These are phyloP conservation scores for Acropora yongei DNA, from an alignment of 64 coral and sea anemone genomes.

Conservation along the genomic window DNA sequence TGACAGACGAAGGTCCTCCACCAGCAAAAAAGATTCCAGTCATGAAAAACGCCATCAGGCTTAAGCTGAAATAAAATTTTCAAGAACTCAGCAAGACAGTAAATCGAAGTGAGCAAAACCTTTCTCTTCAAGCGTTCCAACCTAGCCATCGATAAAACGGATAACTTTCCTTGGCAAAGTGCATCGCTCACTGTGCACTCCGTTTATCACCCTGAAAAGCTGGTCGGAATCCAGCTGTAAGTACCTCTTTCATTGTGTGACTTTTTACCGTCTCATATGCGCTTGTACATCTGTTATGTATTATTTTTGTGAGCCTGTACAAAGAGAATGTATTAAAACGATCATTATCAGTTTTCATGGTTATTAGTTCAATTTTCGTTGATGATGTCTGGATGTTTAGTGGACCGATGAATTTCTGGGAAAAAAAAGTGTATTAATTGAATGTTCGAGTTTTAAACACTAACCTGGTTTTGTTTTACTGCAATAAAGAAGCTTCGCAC, in stretches of 20 bases:
- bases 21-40: slow-evolving; percentile 43
- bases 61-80: slow-evolving; percentile 38
- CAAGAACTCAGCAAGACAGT: background rate
- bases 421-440: background rate
- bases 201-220: too few relatives aligned
- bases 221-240: background rate
- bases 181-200: too few relatives aligned
- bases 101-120: background rate
- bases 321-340: slow-evolving; percentile 18
- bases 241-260: background rate
- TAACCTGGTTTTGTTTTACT: background rate
- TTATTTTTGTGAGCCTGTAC: slow-evolving; percentile 56
- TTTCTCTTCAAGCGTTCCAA: background rate
- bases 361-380: background rate
- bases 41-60: slow-evolving; percentile 43
- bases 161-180: too few relatives aligned
- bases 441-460: background rate
- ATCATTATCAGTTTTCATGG: slow-evolving; percentile 12
- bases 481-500: background rate
- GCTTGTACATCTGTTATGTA: background rate
- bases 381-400: background rate
- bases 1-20: slow-evolving; percentile 28
- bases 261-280: background rate
- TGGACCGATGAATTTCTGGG: background rate
- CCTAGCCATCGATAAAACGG: background rate